Conservation (phyloP, 2,113 vertebrate species). For the Dipodomys spectabilis region DNA sequence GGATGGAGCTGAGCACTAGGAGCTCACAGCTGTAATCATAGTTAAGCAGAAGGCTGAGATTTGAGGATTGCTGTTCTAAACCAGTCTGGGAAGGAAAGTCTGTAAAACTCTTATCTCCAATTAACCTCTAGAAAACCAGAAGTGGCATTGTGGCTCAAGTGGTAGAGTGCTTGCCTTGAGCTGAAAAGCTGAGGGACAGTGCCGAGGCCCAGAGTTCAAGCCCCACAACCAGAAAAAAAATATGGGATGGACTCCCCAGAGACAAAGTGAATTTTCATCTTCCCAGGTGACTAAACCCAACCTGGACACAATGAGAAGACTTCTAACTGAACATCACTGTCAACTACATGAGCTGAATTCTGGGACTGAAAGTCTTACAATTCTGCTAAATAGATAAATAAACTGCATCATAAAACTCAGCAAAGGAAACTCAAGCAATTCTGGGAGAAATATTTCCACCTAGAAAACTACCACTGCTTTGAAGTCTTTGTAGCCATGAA, state of each 20-base stretch:
- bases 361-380: background rate
- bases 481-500: conserved; percentile 51
- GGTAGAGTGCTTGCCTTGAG: no score
- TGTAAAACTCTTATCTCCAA: no score
- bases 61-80: no score
- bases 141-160: no score
- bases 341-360: background rate
- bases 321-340: background rate
- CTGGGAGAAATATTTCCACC: background rate
- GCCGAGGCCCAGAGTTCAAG: no score
- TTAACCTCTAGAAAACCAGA: no score
- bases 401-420: conserved; percentile 37
- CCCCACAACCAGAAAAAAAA: background rate
- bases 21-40: no score
- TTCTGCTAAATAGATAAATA: background rate
- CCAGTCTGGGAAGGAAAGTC: no score
- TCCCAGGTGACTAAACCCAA: background rate
- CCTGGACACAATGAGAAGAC: background rate
- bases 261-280: background rate
- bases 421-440: background rate
- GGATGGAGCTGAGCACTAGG: no score
- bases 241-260: background rate
- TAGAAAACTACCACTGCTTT: conserved; percentile 40
- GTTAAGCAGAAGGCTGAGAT: no score
- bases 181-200: no score